phyloP scores from a whole-genome alignment of 1,140 invertebrate species.

The Drosophila bipectinata region DNA sequence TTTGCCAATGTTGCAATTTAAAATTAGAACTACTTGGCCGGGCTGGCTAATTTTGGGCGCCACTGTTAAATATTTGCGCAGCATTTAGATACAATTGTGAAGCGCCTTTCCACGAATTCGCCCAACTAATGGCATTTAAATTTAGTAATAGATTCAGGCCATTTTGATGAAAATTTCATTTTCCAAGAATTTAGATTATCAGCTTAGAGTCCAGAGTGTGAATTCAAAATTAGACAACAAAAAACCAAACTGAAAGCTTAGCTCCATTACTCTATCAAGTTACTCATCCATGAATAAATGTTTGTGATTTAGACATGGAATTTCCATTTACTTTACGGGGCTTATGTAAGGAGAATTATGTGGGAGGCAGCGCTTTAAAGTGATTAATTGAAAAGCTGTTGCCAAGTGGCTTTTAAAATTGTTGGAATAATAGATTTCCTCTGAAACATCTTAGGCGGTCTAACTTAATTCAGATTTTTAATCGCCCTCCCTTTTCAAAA shows the following conservation, averaged over 20 bases:
- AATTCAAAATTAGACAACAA: neutral
- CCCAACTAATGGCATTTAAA: neutral
- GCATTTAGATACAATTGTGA: slow-evolving; percentile 50
- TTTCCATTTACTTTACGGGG: neutral
- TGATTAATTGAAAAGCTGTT: neutral
- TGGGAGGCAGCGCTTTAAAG: neutral
- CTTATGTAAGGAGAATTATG: slow-evolving; percentile 1
- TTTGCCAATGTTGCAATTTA: slow-evolving; percentile 59
- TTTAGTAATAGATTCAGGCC: slow-evolving; percentile 2
- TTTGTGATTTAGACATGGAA: neutral
- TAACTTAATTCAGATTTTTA: no score
- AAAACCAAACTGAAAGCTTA: neutral
- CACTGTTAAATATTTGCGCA: slow-evolving; percentile 60
- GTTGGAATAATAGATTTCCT: neutral
- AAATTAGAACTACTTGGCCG: slow-evolving; percentile 53
- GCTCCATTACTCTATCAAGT: neutral
- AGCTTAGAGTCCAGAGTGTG: neutral
- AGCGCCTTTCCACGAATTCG: slow-evolving; percentile 24
- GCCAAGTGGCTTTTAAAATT: no score
- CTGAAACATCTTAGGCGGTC: no score
- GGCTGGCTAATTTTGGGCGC: slow-evolving; percentile 43
- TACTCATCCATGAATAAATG: slow-evolving; percentile 4
- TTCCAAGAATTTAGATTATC: slow-evolving; percentile 16
- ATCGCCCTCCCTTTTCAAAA: slow-evolving; percentile 8
- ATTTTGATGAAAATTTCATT: neutral